Evolutionary conservation across 2,888 invertebrate species (phyloP).

Genomic region (Leistus spinibarbis): DNA sequence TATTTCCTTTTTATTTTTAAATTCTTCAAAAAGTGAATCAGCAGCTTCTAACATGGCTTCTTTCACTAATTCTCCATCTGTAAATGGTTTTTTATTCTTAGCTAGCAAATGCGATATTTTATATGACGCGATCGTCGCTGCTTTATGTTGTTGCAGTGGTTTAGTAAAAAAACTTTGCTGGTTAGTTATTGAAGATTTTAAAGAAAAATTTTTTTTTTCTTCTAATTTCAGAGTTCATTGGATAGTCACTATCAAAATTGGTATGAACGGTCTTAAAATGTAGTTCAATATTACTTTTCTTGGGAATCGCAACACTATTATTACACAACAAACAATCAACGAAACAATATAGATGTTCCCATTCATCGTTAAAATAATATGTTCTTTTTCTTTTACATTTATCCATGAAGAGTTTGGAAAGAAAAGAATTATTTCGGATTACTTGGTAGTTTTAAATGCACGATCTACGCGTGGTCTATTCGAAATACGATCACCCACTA

Average conservation of each 20-base stretch:
- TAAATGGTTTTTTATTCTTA: conserved; percentile 34
- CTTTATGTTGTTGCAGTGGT: conserved; percentile 38
- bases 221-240: conserved; percentile 41
- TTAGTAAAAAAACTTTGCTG: conserved; percentile 41
- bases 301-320: conserved; percentile 41
- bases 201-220: conserved; percentile 41
- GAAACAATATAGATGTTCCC: conserved; percentile 43
- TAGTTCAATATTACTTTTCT: conserved; percentile 43
- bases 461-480: too few relatives aligned
- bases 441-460: too few relatives aligned
- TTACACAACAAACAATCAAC: conserved; percentile 42
- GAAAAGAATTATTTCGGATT: too few relatives aligned
- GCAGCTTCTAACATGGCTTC: conserved; percentile 26
- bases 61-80: conserved; percentile 33
- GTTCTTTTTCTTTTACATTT: conserved; percentile 40
- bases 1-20: conserved; percentile 46
- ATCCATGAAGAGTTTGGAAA: too few relatives aligned
- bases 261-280: conserved; percentile 42
- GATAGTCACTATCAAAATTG: conserved; percentile 41
- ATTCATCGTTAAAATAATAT: conserved; percentile 42
- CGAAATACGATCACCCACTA: too few relatives aligned
- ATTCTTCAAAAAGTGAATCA: conserved; percentile 40
- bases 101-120: conserved; percentile 40
- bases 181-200: conserved; percentile 39
- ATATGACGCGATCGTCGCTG: conserved; percentile 40